Base-by-base conservation (phyloP, 2,113 vertebrate species). In the Engystomops pustulosus region DNA sequence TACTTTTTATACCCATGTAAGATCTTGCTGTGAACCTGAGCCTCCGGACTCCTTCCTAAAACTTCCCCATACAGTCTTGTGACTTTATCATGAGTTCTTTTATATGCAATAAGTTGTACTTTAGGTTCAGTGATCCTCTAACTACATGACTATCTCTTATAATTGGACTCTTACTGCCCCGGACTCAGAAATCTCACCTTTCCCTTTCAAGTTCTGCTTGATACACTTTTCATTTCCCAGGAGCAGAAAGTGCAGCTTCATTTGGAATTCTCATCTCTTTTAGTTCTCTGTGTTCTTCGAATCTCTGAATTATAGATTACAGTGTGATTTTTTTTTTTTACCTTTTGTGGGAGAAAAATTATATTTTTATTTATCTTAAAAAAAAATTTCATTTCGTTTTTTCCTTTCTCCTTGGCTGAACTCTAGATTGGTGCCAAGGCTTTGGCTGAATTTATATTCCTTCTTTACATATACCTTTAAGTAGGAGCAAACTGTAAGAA, bases 261-360 rank as follows among this genome's bases (percentile, higher is more conserved):
- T 68, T 77, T 75, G 68, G 44, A 77, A 84, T 77, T 76, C 81
- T 41, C 72, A 84, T 84, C 81, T 84, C 60, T 77, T 68, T 84
- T 76, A 75, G 72, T 65, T 53, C 81, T 77, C 12, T 32, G 60
- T 84, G 72, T 77, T 84, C 81, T 77, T 84, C 72, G 68, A 65
- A 49, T 77, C 71, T 38, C 60, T 84, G 81, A 84, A 84, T 84
- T 84, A 84, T 84, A 84, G 81, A 84, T 84, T 77, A 84, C 17
- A 84, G 71, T 45, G 49, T 25, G 71, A 67, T 53, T 84, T 84
- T 62, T 25, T n/a, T 53, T 84, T 77, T 62, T 25, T 27, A 55
- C 34, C 77, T 65, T 51, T 60, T 15, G 5, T 41, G 55, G 6
- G 18, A 14, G 12, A 53, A 34, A 76, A 51, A 53, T 77, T 45